Conservation (phyloP, 2,113 vertebrate genomes). For the Pelmatolapia mariae region DNA sequence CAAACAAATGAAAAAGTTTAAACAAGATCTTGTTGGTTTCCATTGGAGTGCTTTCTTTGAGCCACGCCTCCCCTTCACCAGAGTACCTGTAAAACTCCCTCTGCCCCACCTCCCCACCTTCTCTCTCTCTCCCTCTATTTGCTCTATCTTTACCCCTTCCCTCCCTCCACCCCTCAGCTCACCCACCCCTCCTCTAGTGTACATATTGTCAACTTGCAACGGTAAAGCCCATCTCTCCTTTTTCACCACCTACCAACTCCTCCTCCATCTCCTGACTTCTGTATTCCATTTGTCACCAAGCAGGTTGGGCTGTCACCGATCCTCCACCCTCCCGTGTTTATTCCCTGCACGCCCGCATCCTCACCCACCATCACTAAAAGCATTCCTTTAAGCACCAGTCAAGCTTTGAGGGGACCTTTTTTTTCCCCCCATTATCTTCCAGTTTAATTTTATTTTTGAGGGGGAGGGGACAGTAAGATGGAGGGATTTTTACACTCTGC, state of each 20-base stretch:
- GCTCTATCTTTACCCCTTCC: not conserved
- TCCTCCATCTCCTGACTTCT: not conserved
- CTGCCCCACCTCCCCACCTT: slow-evolving; percentile 1
- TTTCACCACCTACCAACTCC: not conserved
- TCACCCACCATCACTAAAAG: slow-evolving; percentile 79
- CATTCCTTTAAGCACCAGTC: slow-evolving; percentile 79
- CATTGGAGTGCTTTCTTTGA: slow-evolving; percentile 99
- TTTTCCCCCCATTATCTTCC: not conserved
- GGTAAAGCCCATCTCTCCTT: slow-evolving; percentile 19
- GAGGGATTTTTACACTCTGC: slow-evolving; percentile 61
- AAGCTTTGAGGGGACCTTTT: slow-evolving; percentile 66
- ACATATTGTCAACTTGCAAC: slow-evolving; percentile 69
- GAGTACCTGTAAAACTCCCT: slow-evolving; percentile 66
- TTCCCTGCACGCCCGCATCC: not conserved
- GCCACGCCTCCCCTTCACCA: slow-evolving; percentile 77
- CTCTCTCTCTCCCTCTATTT: not conserved
- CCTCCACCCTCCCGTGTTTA: not conserved
- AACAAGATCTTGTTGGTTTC: slow-evolving; percentile 90
- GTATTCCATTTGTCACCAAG: slow-evolving; percentile 5
- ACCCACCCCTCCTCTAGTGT: slow-evolving; percentile 55
- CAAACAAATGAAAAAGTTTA: slow-evolving; percentile 78
- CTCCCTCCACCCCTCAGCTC: slow-evolving; percentile 7
- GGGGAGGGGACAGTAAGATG: slow-evolving; percentile 17
- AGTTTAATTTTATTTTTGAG: slow-evolving; percentile 1
- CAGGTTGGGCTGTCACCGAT: slow-evolving; percentile 18